These are phyloP conservation scores for Eugnorisma glareosa DNA, from an alignment of 2,888 invertebrate species.

Conservation along the genomic window DNA sequence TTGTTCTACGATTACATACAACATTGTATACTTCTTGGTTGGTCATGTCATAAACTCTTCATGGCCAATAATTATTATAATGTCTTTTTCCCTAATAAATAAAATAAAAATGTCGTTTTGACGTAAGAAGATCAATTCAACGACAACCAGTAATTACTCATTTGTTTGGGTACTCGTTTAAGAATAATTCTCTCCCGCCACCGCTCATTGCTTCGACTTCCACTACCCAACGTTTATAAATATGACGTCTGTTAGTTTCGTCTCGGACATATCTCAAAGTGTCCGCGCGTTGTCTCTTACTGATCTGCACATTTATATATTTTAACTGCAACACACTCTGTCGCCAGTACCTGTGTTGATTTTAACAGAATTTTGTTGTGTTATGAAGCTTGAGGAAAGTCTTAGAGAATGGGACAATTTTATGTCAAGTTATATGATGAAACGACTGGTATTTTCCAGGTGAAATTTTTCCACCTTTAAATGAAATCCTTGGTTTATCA, in stretches of 20 bases:
- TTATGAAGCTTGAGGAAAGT: background rate
- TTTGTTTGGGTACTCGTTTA: background rate
- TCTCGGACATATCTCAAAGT: conserved; percentile 72
- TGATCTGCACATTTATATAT: conserved; percentile 64
- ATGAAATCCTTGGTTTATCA: no score
- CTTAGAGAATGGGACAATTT: background rate
- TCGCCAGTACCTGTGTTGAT: background rate
- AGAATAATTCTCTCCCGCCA: conserved; percentile 18
- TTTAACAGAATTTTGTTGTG: background rate
- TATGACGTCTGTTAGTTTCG: conserved; percentile 66
- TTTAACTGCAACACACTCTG: conserved; percentile 62
- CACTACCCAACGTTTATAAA: conserved; percentile 67
- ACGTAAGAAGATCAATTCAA: background rate
- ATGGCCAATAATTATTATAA: no score
- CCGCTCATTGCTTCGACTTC: conserved; percentile 2
- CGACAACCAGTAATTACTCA: background rate
- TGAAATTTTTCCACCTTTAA: no score
- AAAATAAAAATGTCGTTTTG: no score
- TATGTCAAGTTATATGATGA: no score
- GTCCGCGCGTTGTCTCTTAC: conserved; percentile 66
- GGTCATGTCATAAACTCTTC: no score
- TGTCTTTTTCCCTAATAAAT: no score
- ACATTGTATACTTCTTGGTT: no score
- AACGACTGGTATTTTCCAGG: no score
- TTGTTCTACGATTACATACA: no score